Percentiles rank a stretch among this genome's conserved stretches.
Evolutionary conservation across 2,113 vertebrate species (phyloP).

Genomic region (Stercorarius parasiticus): DNA sequence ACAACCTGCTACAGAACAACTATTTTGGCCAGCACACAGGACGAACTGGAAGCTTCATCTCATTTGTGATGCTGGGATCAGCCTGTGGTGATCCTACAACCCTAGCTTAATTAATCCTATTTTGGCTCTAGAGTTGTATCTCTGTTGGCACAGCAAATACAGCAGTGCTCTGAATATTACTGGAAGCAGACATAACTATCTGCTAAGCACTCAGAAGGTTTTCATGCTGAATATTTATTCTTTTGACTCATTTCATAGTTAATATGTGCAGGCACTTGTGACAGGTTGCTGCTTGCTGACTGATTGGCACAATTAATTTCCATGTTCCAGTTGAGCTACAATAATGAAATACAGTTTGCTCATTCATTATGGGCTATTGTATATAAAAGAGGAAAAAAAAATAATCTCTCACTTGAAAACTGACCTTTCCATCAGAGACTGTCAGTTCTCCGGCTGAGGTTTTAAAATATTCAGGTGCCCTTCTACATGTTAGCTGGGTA

Average conservation of each 20-base stretch:
- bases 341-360: slow-evolving; percentile 18
- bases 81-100: slow-evolving; percentile 12
- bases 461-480: neutral
- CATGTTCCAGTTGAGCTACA: slow-evolving; percentile 37
- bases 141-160: slow-evolving; percentile 24
- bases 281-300: slow-evolving; percentile 44
- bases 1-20: neutral
- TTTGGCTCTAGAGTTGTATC: slow-evolving; percentile 33
- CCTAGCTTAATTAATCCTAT: slow-evolving; percentile 48
- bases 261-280: slow-evolving; percentile 32
- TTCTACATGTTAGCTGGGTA: neutral
- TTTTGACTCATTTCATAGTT: slow-evolving; percentile 49
- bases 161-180: neutral
- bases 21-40: neutral
- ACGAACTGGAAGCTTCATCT: neutral
- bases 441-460: neutral
- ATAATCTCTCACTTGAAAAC: neutral
- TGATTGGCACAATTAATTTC: slow-evolving; percentile 61
- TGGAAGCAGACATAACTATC: neutral
- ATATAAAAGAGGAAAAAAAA: neutral
- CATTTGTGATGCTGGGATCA: slow-evolving; percentile 29
- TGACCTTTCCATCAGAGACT: slow-evolving; percentile 4
- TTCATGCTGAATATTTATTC: slow-evolving; percentile 32
- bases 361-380: slow-evolving; percentile 11
- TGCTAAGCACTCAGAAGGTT: neutral